phyloP scores from a whole-genome alignment of 2,797 vertebrate genomes.

The Gymnoscopelus microlampas region DNA sequence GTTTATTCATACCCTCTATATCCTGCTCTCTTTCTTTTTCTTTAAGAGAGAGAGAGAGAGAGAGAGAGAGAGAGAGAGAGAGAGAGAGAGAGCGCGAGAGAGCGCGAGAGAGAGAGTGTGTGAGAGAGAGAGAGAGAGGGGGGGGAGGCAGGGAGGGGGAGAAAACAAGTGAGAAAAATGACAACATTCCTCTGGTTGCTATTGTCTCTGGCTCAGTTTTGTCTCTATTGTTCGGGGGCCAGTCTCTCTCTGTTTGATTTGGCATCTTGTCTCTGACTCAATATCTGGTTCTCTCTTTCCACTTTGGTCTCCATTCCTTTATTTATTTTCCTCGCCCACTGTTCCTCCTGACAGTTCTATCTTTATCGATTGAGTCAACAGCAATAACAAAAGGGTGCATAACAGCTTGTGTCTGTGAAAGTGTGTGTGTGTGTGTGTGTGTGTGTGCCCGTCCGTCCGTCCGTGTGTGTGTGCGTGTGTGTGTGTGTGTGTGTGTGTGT shows the following conservation, averaged over 20 bases:
- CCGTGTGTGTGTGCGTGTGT: slow-evolving; percentile 5
- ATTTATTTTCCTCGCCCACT: background rate
- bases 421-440: slow-evolving; percentile 7
- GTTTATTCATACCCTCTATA: slow-evolving; percentile 44
- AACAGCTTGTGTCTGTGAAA: too few relatives aligned
- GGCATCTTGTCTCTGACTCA: background rate
- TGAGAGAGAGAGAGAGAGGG: too few relatives aligned
- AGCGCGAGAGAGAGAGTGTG: too few relatives aligned
- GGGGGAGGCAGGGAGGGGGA: slow-evolving; percentile 25
- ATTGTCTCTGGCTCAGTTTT: background rate
- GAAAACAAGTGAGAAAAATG: slow-evolving; percentile 6
- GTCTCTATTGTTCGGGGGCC: too few relatives aligned
- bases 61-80: too few relatives aligned
- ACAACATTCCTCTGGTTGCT: background rate
- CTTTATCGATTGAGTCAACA: slow-evolving; percentile 2
- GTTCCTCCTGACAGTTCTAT: background rate
- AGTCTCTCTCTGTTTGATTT: too few relatives aligned
- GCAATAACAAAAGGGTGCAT: background rate
- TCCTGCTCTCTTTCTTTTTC: slow-evolving; percentile 27
- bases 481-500: background rate
- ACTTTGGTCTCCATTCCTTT: background rate
- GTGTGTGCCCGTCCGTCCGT: too few relatives aligned
- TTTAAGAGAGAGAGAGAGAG: background rate
- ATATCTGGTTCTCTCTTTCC: slow-evolving; percentile 5
- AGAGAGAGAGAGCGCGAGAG: too few relatives aligned